Percentiles rank a stretch among this genome's conserved stretches.
Conservation (phyloP, 2,888 invertebrate genomes). For the Alloplasta piceator region DNA sequence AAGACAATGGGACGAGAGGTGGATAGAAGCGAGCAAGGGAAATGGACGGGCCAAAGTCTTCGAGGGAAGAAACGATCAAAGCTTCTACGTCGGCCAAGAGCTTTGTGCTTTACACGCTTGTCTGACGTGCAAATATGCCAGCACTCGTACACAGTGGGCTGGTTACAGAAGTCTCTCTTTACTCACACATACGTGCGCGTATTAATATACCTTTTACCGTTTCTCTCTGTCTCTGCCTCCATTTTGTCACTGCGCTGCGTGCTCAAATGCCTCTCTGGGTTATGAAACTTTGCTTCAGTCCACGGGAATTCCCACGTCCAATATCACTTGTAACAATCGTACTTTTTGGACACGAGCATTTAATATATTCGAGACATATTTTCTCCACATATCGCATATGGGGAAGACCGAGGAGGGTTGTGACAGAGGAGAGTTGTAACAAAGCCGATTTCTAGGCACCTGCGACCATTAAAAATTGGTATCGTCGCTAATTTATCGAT, state of each 20-base stretch:
- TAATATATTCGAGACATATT: no score
- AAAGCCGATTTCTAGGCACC: no score
- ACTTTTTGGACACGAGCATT: no score
- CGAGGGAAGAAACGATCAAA: conserved; percentile 64
- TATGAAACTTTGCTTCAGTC: no score
- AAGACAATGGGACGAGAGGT: conserved; percentile 9
- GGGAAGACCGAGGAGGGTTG: no score
- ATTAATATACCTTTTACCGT: neutral
- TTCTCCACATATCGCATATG: neutral
- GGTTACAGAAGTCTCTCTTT: conserved; percentile 43
- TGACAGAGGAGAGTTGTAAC: no score
- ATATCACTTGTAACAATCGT: no score
- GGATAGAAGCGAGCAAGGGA: neutral
- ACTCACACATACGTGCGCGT: conserved; percentile 1
- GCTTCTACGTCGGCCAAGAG: conserved; percentile 59
- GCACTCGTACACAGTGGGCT: conserved; percentile 49
- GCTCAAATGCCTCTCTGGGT: no score
- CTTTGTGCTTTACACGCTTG: conserved; percentile 53
- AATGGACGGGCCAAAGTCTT: conserved; percentile 28
- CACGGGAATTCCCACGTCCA: no score
- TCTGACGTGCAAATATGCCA: conserved; percentile 63
- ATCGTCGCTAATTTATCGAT: no score
- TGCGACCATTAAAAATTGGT: no score
- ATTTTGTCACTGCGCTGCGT: neutral
- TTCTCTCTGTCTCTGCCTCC: conserved; percentile 35